phyloP scores from a whole-genome alignment of 2,113 vertebrate species.

The Dicerorhinus sumatrensis region DNA sequence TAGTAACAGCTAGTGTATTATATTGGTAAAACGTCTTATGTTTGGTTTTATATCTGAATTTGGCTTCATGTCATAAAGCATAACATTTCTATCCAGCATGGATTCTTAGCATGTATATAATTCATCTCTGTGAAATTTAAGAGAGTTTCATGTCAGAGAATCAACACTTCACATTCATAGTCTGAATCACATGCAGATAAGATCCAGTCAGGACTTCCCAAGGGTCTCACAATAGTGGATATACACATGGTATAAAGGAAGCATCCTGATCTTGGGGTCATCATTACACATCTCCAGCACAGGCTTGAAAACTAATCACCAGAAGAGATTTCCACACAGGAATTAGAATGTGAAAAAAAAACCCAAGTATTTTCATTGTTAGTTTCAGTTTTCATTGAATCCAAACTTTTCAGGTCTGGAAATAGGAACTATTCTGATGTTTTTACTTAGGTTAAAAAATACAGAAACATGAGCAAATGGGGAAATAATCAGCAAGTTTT shows the following conservation, averaged over 20 bases:
- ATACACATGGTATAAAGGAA: neutral
- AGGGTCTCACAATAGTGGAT: neutral
- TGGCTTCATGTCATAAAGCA: constrained; percentile 55
- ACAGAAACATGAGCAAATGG: neutral
- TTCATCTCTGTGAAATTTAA: constrained; percentile 35
- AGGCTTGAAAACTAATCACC: neutral
- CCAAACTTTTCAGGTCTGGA: constrained; percentile 17
- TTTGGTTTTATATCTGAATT: constrained; percentile 64
- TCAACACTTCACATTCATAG: neutral
- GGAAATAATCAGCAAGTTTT: neutral
- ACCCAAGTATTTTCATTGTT: neutral
- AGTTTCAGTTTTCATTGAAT: constrained; percentile 29
- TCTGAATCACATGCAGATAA: constrained; percentile 36
- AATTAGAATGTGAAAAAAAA: neutral
- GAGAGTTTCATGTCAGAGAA: constrained; percentile 25
- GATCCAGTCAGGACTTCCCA: neutral
- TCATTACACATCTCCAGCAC: neutral
- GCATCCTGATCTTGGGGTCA: neutral
- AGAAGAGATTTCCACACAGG: neutral
- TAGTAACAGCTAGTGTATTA: constrained; percentile 75
- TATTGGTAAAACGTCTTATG: constrained; percentile 49
- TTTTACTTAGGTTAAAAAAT: neutral
- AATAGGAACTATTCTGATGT: neutral
- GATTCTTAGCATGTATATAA: constrained; percentile 30
- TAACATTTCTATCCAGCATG: neutral